These are phyloP conservation scores for Trilocha varians DNA, from an alignment of 2,888 invertebrate species.

Conservation along the genomic window DNA sequence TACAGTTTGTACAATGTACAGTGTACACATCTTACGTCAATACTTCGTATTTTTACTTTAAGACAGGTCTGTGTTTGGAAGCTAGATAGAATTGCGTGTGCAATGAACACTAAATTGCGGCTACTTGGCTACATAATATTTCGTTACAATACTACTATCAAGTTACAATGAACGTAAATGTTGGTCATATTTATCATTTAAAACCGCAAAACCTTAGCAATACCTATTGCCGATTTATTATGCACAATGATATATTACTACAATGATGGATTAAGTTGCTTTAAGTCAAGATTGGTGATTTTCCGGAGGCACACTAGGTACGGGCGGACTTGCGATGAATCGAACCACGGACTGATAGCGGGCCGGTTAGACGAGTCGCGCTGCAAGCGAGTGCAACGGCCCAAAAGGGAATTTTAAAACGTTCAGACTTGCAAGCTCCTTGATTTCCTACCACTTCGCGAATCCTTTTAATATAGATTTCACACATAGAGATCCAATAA, in stretches of 20 bases:
- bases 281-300: slow-evolving; percentile 59
- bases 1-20: background rate
- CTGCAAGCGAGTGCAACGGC: slow-evolving; percentile 65
- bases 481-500: no score
- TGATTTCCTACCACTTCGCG: slow-evolving; percentile 37
- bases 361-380: slow-evolving; percentile 70
- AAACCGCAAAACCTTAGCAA: background rate
- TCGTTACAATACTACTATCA: background rate
- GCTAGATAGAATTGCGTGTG: background rate
- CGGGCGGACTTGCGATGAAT: slow-evolving; percentile 58
- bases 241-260: background rate
- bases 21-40: background rate
- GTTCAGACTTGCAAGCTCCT: slow-evolving; percentile 56
- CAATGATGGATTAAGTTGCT: slow-evolving; percentile 23
- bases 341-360: slow-evolving; percentile 63
- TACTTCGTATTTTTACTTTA: slow-evolving; percentile 1
- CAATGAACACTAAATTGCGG: background rate
- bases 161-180: background rate
- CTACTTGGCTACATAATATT: background rate
- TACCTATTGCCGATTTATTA: background rate
- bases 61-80: background rate
- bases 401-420: slow-evolving; percentile 70
- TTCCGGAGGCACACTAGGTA: slow-evolving; percentile 46
- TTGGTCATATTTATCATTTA: background rate
- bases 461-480: no score